Conservation (phyloP, 2,888 invertebrate species). For the Drosophila diplacantha region DNA sequence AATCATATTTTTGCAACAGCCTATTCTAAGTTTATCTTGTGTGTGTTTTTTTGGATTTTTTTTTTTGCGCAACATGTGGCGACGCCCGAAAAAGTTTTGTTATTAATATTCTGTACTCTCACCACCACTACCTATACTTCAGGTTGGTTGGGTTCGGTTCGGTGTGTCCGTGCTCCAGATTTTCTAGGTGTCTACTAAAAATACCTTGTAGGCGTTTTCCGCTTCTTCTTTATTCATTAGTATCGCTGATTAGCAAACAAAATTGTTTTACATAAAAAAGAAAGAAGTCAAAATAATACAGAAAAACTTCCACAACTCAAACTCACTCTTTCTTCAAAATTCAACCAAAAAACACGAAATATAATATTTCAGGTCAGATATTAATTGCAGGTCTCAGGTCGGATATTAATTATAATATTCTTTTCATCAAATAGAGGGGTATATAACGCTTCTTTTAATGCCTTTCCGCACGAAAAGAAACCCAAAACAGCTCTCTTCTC, state of each 20-base stretch:
- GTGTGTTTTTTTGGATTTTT: not conserved
- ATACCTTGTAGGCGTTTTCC: slow-evolving; percentile 61
- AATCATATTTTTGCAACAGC: slow-evolving; percentile 25
- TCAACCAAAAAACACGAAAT: too few species aligned
- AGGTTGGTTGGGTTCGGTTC: not conserved
- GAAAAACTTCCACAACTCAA: not conserved
- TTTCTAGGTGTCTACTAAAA: slow-evolving; percentile 56
- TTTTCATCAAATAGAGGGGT: too few species aligned
- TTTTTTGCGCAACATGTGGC: slow-evolving; percentile 14
- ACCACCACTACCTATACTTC: slow-evolving; percentile 7
- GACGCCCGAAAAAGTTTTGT: slow-evolving; percentile 14
- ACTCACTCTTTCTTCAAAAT: not conserved
- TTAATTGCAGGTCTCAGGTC: too few species aligned
- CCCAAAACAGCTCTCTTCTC: too few species aligned
- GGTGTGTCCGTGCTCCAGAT: slow-evolving; percentile 34
- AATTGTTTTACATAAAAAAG: not conserved
- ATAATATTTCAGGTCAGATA: too few species aligned
- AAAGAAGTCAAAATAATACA: slow-evolving; percentile 2
- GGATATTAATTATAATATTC: too few species aligned
- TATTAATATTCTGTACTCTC: slow-evolving; percentile 22
- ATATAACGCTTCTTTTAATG: too few species aligned
- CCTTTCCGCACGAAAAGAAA: too few species aligned
- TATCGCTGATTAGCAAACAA: slow-evolving; percentile 57
- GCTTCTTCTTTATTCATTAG: slow-evolving; percentile 25
- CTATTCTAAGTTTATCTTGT: not conserved